Base-by-base conservation (phyloP, 2,113 vertebrate species). In the Pholis gunnellus region DNA sequence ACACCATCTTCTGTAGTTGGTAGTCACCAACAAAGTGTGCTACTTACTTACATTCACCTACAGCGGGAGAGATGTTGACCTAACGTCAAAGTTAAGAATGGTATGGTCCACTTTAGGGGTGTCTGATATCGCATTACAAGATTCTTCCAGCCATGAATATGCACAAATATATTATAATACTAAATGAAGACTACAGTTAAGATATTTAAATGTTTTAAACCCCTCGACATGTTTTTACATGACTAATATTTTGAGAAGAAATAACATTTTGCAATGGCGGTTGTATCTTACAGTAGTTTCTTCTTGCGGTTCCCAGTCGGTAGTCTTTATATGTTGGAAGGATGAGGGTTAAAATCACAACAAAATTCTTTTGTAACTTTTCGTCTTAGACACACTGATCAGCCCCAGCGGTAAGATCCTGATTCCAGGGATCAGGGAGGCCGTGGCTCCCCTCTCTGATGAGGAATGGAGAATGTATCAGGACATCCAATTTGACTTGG, bases 391-490 rank as follows among this genome's bases (percentile, higher is more conserved):
- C 40, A 97, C 96, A 36, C 95, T 99, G 59, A 96, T 97, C 72
- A 96, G 96, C 85, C 89, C 95, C 9, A 95, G 93, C 0, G 98
- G 97, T 14, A 90, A 0, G 36, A 99, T 99, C 86, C 94, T 97
- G 81, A 94, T 99, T 73, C 97, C 97, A 15, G 97, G 97, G 44
- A 96, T 99, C 88, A 95, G 96, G 0, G 96, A 97, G 9, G 94
- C 94, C 0, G 94, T 99, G 2, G 94, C 95, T 10, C 88, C 93
- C 2, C 72, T 99, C 52, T 95, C 90, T 0, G 96, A 97, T 6
- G 95, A 97, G 54, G 97, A 99, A 72, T 95, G 76, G 87, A 92
- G 84, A 27, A 89, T 93, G 79, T 97, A 97, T 56, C 89, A 96
- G 75, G 90, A 92, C 1, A 96, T 96, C 44, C 89, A 97, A 46